Conservation (phyloP, 2,113 vertebrate species). For the Astur gentilis region DNA sequence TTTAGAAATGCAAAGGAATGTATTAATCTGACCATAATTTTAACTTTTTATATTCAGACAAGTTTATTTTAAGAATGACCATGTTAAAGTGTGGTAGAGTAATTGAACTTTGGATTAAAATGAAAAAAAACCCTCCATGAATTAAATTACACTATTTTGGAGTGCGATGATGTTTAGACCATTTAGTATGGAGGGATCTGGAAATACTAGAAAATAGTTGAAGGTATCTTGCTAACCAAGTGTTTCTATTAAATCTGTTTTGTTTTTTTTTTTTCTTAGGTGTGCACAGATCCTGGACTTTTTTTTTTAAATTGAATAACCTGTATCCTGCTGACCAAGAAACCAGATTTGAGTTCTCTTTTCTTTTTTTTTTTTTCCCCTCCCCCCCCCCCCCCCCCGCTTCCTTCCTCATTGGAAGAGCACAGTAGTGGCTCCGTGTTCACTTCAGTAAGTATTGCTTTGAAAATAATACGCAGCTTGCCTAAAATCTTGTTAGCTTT, state of each 20-base stretch:
- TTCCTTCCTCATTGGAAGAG: neutral
- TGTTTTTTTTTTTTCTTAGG: neutral
- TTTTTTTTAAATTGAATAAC: neutral
- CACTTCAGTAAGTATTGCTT: slow-evolving; percentile 42
- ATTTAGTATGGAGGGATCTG: neutral
- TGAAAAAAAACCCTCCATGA: fast-evolving
- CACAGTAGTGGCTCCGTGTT: neutral
- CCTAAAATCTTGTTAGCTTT: neutral
- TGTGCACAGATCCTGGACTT: neutral
- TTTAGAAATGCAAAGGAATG: neutral
- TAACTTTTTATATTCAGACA: neutral
- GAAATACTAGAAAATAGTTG: neutral
- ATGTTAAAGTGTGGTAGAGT: neutral
- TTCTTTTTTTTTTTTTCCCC: neutral
- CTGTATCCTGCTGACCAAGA: neutral
- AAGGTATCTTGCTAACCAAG: neutral
- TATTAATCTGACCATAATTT: neutral
- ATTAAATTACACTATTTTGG: neutral
- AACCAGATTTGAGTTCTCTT: neutral
- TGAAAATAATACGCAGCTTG: neutral
- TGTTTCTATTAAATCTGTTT: neutral
- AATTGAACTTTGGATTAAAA: neutral
- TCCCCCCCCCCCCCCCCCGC: no score
- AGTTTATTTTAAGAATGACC: neutral
- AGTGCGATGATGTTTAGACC: neutral